These are phyloP conservation scores for Rhea americana DNA, from an alignment of 2,113 vertebrate genomes.

Conservation along the genomic window DNA sequence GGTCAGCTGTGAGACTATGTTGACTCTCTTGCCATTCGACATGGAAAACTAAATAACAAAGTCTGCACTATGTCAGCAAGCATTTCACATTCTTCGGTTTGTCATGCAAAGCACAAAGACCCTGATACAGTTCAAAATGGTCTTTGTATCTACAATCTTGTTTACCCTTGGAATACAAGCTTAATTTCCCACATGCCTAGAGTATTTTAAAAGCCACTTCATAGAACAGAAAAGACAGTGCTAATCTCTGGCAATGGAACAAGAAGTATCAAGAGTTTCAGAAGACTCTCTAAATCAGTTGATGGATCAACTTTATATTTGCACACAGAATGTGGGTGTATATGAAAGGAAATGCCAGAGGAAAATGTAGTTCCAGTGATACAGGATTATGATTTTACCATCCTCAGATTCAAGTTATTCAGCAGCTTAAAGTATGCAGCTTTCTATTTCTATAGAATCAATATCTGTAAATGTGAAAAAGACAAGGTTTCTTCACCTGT, in stretches of 20 bases:
- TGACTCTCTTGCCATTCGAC: constrained; percentile 60
- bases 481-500: background rate
- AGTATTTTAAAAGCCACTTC: constrained; percentile 47
- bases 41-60: constrained; percentile 66
- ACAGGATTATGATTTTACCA: background rate
- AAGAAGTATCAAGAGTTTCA: background rate
- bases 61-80: constrained; percentile 53
- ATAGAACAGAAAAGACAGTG: constrained; percentile 15
- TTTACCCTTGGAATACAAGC: constrained; percentile 53
- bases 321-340: background rate
- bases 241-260: constrained; percentile 21
- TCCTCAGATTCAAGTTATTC: background rate
- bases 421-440: background rate
- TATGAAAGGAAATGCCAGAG: background rate
- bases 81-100: constrained; percentile 57
- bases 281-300: background rate
- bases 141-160: constrained; percentile 57
- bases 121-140: constrained; percentile 42
- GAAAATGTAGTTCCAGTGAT: background rate
- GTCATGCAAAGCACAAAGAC: constrained; percentile 63
- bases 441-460: background rate
- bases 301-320: background rate
- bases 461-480: background rate
- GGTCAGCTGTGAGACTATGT: constrained; percentile 49
- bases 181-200: constrained; percentile 49